Evolutionary conservation across 64 coral and sea anemone species (phyloP), one percentile per base, ranked within the genome.

Genomic region (Actinia tenebrosa): DNA sequence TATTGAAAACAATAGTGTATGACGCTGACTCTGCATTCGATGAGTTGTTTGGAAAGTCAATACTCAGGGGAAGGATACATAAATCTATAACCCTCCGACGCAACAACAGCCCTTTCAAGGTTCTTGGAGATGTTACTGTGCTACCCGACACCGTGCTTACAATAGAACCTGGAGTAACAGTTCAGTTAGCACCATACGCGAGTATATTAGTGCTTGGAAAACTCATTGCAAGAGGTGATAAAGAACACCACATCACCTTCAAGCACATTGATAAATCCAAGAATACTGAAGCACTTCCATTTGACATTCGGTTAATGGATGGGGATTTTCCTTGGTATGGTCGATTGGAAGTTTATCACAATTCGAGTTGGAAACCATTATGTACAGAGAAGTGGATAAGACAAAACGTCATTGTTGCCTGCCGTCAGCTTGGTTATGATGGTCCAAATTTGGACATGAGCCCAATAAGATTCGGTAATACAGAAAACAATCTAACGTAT

Each of bases 131-230:
- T 88, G 1, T 88, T 19, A 88, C 46, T 10, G 13, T 88, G 56
- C 79, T 88, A 45, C 86, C 86, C 19, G 18, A 88, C 22, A 44
- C 26, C n/a, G 30, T 42, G 2, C 71, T 88, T 10, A 79, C n/a
- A 88, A 44, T 88, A 25, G 44, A 88, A 50, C 50, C 86, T 10
- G 86, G 86, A 10, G 86, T 88, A 18, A 56, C 54, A 6, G 7
- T 88, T 42, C 86, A 79, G 25, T 56, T 88, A 79, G 14, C 16
- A 10, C 11, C 71, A 0, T 46, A 77, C 16, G 56, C 79, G 0
- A 54, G 86, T 27, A 88, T 88, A 77, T 69, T 88, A 37, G 37
- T 88, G 77, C n/a, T 88, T 23, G 86, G 86, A 18, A 58, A 71
- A 0, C 69, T 88, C 10, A 60, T 79, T 60, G 86, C 79, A 26